A percentile compares a stretch with the other conserved stretches of the same genome.
Evolutionary conservation across 2,113 vertebrate species (phyloP).

Genomic region (Apaloderma vittatum): DNA sequence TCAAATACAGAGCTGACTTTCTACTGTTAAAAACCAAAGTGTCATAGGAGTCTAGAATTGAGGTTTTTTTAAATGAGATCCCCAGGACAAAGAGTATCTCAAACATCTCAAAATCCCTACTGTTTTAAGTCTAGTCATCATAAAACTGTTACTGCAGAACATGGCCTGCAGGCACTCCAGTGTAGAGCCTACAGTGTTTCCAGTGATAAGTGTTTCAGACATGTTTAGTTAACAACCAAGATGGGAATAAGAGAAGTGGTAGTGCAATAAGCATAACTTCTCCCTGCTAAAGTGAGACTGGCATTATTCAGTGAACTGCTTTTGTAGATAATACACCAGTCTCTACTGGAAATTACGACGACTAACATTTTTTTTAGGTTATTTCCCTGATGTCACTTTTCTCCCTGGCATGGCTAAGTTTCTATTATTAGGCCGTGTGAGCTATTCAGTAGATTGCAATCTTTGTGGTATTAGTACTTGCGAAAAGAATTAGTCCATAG

Average conservation of each 20-base stretch:
- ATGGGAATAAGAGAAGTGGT: not conserved
- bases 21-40: not conserved
- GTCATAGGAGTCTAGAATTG: not conserved
- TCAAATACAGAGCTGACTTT: not conserved
- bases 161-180: not conserved
- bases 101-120: not conserved
- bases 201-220: not conserved
- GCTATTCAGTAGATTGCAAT: not conserved
- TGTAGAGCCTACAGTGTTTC: not conserved
- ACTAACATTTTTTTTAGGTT: not conserved
- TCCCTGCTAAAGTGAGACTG: not conserved
- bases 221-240: not conserved
- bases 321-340: not conserved
- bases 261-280: not conserved
- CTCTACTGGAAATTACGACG: not conserved
- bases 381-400: not conserved
- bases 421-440: not conserved
- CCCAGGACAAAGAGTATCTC: not conserved
- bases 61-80: not conserved
- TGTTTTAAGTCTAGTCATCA: not conserved
- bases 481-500: not conserved
- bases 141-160: slow-evolving; percentile 18
- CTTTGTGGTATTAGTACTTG: not conserved
- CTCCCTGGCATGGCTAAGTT: not conserved
- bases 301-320: not conserved